Conservation (phyloP, 1,140 invertebrate species). For the Danaus melanippus region DNA sequence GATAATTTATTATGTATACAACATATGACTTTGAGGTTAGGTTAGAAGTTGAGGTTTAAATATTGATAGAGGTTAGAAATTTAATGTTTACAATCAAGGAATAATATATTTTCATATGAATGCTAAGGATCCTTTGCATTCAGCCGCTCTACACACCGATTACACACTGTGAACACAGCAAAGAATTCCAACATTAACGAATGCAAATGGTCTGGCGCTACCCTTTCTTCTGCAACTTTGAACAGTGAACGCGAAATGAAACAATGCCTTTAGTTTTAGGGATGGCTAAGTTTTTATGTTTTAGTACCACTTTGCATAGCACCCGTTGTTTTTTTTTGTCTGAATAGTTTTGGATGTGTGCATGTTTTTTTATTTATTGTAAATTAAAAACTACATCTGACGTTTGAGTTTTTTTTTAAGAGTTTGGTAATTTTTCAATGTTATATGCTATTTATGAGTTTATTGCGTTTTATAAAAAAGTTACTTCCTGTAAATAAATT, state of each 20-base stretch:
- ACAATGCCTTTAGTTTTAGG: slow-evolving; percentile 38
- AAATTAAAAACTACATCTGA: no score
- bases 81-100: no score
- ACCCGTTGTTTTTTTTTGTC: background rate
- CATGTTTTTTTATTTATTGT: no score
- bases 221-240: slow-evolving; percentile 61
- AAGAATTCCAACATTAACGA: slow-evolving; percentile 68
- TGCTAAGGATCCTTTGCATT: slow-evolving; percentile 4
- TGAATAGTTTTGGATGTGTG: no score
- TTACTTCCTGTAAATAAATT: no score
- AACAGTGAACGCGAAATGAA: slow-evolving; percentile 58
- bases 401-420: slow-evolving; percentile 2
- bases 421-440: slow-evolving; percentile 1
- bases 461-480: no score
- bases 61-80: no score
- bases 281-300: slow-evolving; percentile 9
- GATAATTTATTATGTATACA: background rate
- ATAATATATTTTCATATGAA: background rate
- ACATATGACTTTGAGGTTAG: no score
- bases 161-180: slow-evolving; percentile 61
- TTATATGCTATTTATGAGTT: background rate
- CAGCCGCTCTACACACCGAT: slow-evolving; percentile 35
- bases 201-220: slow-evolving; percentile 65
- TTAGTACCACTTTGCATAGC: background rate
- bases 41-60: no score